A percentile compares a stretch with the other conserved stretches of the same genome.
phyloP scores from a whole-genome alignment of 2,888 invertebrate species.

The Acanthosepion esculentum region DNA sequence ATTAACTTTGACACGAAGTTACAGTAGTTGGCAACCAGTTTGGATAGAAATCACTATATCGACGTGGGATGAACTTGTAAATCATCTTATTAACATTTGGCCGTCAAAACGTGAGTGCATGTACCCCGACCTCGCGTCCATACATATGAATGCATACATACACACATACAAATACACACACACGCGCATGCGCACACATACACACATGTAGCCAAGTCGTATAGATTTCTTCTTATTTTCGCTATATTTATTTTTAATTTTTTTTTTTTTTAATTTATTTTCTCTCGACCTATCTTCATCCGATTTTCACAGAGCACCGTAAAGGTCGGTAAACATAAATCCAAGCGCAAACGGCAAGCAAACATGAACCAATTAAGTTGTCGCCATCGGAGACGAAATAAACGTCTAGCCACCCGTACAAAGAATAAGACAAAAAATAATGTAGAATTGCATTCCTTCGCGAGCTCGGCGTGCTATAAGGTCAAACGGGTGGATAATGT shows the following conservation, averaged over 20 bases:
- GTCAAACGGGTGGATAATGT: neutral
- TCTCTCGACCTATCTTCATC: conserved; percentile 16
- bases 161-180: neutral
- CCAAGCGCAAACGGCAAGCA: neutral
- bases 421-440: neutral
- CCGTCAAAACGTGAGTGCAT: no score
- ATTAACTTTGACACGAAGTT: no score
- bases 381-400: neutral
- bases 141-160: no score
- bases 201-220: neutral
- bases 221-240: neutral
- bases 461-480: neutral
- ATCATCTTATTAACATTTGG: no score
- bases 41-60: no score
- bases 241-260: neutral
- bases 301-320: neutral
- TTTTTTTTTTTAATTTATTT: neutral
- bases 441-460: neutral
- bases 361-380: neutral
- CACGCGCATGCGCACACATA: neutral
- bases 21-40: no score
- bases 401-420: conserved; percentile 21
- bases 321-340: neutral
- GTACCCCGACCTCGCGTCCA: neutral
- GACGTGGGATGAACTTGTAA: no score